A percentile compares a stretch with the other conserved stretches of the same genome.
These are phyloP conservation scores for Spodoptera litura DNA, from an alignment of 1,140 invertebrate genomes.

Conservation along the genomic window DNA sequence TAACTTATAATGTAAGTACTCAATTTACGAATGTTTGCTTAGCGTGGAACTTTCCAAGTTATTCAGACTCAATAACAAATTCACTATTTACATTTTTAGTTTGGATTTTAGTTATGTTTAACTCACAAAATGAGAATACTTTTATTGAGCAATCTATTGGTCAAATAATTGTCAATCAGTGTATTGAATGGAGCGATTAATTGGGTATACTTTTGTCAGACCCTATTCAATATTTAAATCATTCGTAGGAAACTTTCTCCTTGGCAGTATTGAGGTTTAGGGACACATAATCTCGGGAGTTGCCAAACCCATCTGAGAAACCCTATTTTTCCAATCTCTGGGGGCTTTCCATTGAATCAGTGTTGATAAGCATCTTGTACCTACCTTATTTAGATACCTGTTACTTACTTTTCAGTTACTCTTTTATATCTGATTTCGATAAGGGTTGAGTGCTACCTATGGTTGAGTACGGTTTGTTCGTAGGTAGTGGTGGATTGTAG, in stretches of 20 bases:
- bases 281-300: conserved; percentile 15
- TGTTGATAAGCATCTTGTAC: conserved; percentile 53
- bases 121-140: conserved; percentile 10
- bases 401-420: conserved; percentile 46
- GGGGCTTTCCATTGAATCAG: conserved; percentile 46
- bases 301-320: conserved; percentile 45
- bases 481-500: not conserved
- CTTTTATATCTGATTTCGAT: conserved; percentile 32
- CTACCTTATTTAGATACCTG: conserved; percentile 44
- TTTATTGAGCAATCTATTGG: conserved; percentile 9
- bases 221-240: conserved; percentile 29
- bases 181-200: conserved; percentile 12
- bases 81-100: conserved; percentile 8
- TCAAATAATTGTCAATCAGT: conserved; percentile 13
- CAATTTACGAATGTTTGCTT: not conserved
- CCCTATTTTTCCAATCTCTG: conserved; percentile 41
- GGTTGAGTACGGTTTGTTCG: not conserved
- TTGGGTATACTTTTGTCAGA: conserved; percentile 13
- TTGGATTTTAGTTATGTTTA: not conserved
- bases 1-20: not conserved
- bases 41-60: not conserved
- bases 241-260: conserved; percentile 11
- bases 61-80: not conserved
- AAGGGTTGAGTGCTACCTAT: conserved; percentile 21
- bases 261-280: conserved; percentile 5